Evolutionary conservation across 1,140 invertebrate genomes (phyloP).

Genomic region (Pseudobourletiella spinata): DNA sequence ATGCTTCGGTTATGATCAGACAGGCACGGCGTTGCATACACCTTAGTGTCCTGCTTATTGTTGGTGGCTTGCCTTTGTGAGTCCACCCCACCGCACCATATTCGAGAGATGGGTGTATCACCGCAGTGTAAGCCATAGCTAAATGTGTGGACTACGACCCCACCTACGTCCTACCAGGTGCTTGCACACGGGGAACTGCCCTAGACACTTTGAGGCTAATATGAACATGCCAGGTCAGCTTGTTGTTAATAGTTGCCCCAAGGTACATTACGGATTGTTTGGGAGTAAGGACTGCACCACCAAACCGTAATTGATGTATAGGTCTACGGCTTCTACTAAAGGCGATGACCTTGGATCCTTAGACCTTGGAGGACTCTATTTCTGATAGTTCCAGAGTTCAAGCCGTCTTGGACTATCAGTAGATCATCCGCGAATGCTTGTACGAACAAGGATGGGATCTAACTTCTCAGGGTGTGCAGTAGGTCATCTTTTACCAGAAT

Average conservation of each 20-base stretch:
- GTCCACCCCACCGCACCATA: constrained; percentile 12
- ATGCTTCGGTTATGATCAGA: neutral
- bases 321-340: neutral
- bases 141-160: constrained; percentile 3
- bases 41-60: neutral
- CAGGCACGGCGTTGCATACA: constrained; percentile 9
- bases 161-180: constrained; percentile 4
- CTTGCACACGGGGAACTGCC: constrained; percentile 1
- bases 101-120: constrained; percentile 10
- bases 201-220: neutral
- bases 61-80: neutral
- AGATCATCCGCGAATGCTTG: constrained; percentile 12
- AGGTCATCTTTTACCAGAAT: constrained; percentile 6
- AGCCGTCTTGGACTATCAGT: neutral
- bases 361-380: neutral
- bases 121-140: constrained; percentile 16
- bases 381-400: neutral
- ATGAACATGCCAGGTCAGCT: constrained; percentile 11
- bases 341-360: neutral
- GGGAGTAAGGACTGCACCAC: neutral
- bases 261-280: constrained; percentile 13
- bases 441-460: neutral
- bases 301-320: neutral
- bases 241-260: constrained; percentile 12
- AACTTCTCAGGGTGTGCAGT: neutral